These are phyloP conservation scores for Cynoglossus semilaevis DNA, from an alignment of 2,113 vertebrate genomes.

Conservation along the genomic window DNA sequence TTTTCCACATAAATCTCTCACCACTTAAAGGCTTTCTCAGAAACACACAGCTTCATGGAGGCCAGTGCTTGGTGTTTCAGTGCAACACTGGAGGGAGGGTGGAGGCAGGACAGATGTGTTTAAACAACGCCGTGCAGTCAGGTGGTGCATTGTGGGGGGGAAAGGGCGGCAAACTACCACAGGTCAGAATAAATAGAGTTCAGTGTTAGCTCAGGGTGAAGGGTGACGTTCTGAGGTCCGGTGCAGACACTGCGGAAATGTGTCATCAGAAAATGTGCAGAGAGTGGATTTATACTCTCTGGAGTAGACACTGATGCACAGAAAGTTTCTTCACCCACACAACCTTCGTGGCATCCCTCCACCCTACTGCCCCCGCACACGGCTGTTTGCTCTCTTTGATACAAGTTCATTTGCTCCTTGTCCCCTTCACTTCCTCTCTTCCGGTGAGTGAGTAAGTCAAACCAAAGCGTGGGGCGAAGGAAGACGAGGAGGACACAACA, in stretches of 20 bases:
- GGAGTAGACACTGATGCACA: conserved; percentile 7
- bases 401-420: conserved; percentile 31
- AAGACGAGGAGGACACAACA: conserved; percentile 57
- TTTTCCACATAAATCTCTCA: conserved; percentile 41
- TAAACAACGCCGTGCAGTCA: conserved; percentile 39
- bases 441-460: conserved; percentile 72
- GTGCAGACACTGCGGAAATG: conserved; percentile 57
- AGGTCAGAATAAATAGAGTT: conserved; percentile 63
- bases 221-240: conserved; percentile 59
- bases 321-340: conserved; percentile 33
- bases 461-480: conserved; percentile 57
- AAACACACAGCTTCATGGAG: conserved; percentile 27
- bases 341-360: conserved; percentile 50
- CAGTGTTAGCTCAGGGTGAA: conserved; percentile 31
- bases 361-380: conserved; percentile 64
- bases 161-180: conserved; percentile 50
- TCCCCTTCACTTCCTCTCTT: conserved; percentile 48
- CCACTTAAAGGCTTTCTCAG: conserved; percentile 24
- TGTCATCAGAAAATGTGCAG: conserved; percentile 57
- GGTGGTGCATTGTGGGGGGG: conserved; percentile 42
- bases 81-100: conserved; percentile 42
- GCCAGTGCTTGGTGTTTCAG: conserved; percentile 32
- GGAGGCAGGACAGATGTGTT: conserved; percentile 32
- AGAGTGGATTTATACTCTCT: conserved; percentile 18
- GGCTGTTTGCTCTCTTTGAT: conserved; percentile 59